Percentiles rank a stretch among this genome's conserved stretches.
These are phyloP conservation scores for Lysiphlebus fabarum DNA, from an alignment of 1,140 invertebrate genomes.

Conservation along the genomic window DNA sequence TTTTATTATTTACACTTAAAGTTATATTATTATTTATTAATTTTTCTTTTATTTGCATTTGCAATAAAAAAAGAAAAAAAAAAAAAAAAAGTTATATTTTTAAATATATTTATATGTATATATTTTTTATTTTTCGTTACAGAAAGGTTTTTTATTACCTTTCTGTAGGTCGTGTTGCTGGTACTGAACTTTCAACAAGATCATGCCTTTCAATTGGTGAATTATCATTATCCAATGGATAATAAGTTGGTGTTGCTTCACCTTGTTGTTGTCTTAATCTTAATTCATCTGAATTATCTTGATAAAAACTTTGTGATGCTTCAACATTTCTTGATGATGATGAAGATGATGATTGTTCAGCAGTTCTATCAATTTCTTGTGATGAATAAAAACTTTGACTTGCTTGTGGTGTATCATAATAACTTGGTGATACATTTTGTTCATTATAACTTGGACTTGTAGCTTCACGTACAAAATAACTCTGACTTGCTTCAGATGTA, in stretches of 20 bases:
- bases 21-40: neutral
- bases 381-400: constrained; percentile 49
- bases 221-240: constrained; percentile 47
- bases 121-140: constrained; percentile 5
- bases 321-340: constrained; percentile 38
- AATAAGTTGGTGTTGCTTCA: constrained; percentile 49
- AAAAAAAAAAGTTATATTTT: neutral
- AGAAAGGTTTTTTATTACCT: constrained; percentile 46
- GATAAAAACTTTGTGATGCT: constrained; percentile 50
- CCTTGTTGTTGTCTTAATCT: constrained; percentile 36
- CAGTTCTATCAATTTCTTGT: constrained; percentile 35
- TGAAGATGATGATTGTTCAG: constrained; percentile 25
- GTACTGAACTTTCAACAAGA: constrained; percentile 49
- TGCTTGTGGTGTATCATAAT: constrained; percentile 44
- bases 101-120: constrained; percentile 6
- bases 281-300: constrained; percentile 36
- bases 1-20: constrained; percentile 34
- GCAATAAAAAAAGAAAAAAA: neutral
- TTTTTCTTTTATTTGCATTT: neutral
- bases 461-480: constrained; percentile 44
- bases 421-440: constrained; percentile 43
- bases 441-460: constrained; percentile 43
- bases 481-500: constrained; percentile 43
- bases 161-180: constrained; percentile 42
- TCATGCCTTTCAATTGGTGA: constrained; percentile 52